Evolutionary conservation across 2,797 vertebrate species (phyloP).

Genomic region (Natrix natrix): DNA sequence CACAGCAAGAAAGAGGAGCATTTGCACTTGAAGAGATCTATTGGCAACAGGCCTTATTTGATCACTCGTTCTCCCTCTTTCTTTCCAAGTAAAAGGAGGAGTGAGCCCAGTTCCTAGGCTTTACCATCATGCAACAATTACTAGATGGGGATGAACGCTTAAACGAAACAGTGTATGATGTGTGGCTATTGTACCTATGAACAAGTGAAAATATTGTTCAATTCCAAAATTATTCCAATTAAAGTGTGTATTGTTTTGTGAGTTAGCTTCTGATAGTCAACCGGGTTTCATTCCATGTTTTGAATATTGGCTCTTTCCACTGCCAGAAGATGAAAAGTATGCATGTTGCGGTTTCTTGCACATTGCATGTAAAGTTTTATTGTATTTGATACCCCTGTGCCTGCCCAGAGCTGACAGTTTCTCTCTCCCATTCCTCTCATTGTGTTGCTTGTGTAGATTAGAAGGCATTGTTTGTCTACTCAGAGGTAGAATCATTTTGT

Average conservation of each 20-base stretch:
- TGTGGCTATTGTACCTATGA: conserved; percentile 25
- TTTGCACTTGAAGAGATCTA: background rate
- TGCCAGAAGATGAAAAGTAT: background rate
- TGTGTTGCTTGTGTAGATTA: conserved; percentile 40
- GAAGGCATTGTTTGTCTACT: conserved; percentile 55
- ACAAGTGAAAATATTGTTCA: conserved; percentile 49
- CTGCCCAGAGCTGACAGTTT: conserved; percentile 54
- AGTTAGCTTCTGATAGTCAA: conserved; percentile 45
- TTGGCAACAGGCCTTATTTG: background rate
- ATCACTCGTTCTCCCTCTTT: background rate
- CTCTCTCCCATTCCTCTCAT: conserved; percentile 21
- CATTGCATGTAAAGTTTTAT: conserved; percentile 46
- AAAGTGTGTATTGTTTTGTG: conserved; percentile 55
- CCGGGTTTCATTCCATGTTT: conserved; percentile 43
- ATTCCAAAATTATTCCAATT: conserved; percentile 54
- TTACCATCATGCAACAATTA: background rate
- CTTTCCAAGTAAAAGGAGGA: background rate
- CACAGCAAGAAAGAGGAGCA: background rate
- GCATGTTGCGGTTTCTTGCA: conserved; percentile 29
- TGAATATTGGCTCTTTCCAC: conserved; percentile 39
- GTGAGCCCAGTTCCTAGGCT: background rate
- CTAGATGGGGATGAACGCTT: conserved; percentile 15
- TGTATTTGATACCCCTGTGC: conserved; percentile 56
- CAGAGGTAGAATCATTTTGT: conserved; percentile 59
- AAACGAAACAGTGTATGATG: background rate